Conservation (phyloP, 2,797 vertebrate species). For the Salarias fasciatus region DNA sequence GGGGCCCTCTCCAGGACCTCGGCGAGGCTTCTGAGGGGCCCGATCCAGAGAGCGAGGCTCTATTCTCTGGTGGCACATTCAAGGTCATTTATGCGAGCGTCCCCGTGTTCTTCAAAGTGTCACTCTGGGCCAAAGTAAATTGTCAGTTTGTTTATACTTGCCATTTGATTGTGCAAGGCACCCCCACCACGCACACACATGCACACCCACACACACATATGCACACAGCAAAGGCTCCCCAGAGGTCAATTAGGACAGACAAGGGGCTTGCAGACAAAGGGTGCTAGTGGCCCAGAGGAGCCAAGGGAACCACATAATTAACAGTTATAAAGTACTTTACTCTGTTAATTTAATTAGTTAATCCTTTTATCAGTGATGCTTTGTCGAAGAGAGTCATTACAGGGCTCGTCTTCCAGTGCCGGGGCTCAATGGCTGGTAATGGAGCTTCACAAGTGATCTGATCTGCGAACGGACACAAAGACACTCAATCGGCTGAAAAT, state of each 20-base stretch:
- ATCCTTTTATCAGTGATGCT: constrained; percentile 85
- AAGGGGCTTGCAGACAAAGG: constrained; percentile 88
- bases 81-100: constrained; percentile 82
- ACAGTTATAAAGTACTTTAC: constrained; percentile 90
- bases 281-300: constrained; percentile 85
- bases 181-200: constrained; percentile 64
- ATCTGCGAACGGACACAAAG: constrained; percentile 50
- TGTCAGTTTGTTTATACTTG: constrained; percentile 86
- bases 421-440: constrained; percentile 65
- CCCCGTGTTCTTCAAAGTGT: constrained; percentile 80
- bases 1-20: constrained; percentile 15
- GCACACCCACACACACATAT: constrained; percentile 26
- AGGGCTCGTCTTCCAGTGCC: constrained; percentile 66
- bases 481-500: constrained; percentile 25
- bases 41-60: constrained; percentile 40
- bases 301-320: constrained; percentile 84
- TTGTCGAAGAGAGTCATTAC: constrained; percentile 79
- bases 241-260: constrained; percentile 89
- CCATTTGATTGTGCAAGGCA: constrained; percentile 84
- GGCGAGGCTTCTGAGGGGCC: constrained; percentile 38
- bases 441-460: constrained; percentile 64
- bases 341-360: constrained; percentile 86
- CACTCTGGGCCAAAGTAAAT: constrained; percentile 85
- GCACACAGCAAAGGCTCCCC: constrained; percentile 79
- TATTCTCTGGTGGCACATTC: constrained; percentile 79